Base-by-base conservation (phyloP, 1,140 invertebrate genomes). In the Anagrus nilaparvatae region DNA sequence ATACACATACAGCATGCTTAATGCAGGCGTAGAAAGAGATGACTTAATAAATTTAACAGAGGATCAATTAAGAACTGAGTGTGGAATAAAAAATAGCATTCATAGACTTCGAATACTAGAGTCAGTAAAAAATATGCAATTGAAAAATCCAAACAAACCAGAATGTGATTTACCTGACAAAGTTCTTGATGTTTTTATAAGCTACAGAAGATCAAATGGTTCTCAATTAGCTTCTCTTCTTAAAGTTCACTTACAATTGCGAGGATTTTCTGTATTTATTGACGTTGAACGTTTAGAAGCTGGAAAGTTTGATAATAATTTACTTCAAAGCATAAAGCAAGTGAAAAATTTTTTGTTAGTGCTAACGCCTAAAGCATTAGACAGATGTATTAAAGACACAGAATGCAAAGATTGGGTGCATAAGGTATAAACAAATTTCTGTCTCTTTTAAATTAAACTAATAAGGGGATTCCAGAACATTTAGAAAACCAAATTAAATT, bases 391-490 rank as follows among this genome's bases (percentile, higher is more conserved):
- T 42, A 80, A 80, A 18, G 96, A 99, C 61, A 73, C 67, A 16
- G 93, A 98, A 39, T 83, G 88, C 61, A 97, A 97, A 71, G 96
- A 99, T 70, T 99, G 96, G 96, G 92, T 99, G 35, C 96, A 99
- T 67, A 82, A 87, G 68, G 88, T 92, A n/a, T n/a, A n/a, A n/a
- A n/a, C n/a, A n/a, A n/a, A n/a, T n/a, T n/a, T n/a, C n/a, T n/a
- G n/a, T n/a, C n/a, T n/a, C n/a, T n/a, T n/a, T n/a, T n/a, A n/a
- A n/a, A n/a, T n/a, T n/a, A n/a, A n/a, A n/a, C n/a, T n/a, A n/a
- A n/a, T n/a, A n/a, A n/a, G n/a, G n/a, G n/a, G n/a, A n/a, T n/a
- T n/a, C n/a, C n/a, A n/a, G n/a, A n/a, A n/a, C n/a, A n/a, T n/a
- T n/a, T n/a, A n/a, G n/a, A n/a, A n/a, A n/a, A n/a, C n/a, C n/a